phyloP scores from a whole-genome alignment of 2,113 vertebrate genomes.

The Emydura subglobosa region DNA sequence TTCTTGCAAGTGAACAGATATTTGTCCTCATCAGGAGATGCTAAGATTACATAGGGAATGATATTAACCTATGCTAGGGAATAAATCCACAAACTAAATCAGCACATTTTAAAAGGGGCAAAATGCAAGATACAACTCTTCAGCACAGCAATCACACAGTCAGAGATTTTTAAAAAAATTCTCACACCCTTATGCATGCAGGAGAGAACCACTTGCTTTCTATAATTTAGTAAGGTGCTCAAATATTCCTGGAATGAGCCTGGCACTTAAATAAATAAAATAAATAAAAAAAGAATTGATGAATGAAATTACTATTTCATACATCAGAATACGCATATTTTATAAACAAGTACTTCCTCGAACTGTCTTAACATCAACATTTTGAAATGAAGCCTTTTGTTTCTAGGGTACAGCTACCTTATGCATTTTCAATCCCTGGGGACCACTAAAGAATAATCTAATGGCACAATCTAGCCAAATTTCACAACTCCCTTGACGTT shows the following conservation, averaged over 20 bases:
- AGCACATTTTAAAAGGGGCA: background rate
- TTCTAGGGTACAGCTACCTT: conserved; percentile 32
- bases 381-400: background rate
- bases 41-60: background rate
- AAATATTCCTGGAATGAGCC: background rate
- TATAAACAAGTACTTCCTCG: background rate
- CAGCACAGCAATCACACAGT: background rate
- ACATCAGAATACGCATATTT: background rate
- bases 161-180: background rate
- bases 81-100: background rate
- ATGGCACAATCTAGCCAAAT: background rate
- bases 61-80: background rate
- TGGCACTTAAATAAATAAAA: background rate
- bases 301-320: background rate
- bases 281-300: background rate
- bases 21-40: background rate
- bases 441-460: background rate
- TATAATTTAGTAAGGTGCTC: background rate
- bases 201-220: background rate
- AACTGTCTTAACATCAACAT: conserved; percentile 23
- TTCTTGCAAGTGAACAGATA: background rate
- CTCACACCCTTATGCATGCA: background rate
- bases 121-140: background rate
- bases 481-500: background rate
- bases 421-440: background rate